phyloP scores from a whole-genome alignment of 2,888 invertebrate genomes.

The Nephrotoma appendiculata region DNA sequence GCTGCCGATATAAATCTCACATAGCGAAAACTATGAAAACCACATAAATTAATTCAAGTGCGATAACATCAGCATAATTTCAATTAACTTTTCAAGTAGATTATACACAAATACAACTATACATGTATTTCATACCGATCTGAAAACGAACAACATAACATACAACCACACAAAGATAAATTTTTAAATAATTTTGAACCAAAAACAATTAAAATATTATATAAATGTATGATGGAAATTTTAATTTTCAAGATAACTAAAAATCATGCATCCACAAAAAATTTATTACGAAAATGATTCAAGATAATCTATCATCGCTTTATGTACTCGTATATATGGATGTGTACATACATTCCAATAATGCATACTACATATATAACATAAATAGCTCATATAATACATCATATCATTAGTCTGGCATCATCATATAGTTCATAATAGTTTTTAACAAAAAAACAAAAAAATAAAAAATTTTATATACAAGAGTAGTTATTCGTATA shows the following conservation, averaged over 20 bases:
- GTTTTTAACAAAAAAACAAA: not conserved
- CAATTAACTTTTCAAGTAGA: not conserved
- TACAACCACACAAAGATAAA: not conserved
- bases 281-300: not conserved
- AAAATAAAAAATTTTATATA: not conserved
- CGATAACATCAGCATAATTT: not conserved
- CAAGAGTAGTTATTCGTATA: not conserved
- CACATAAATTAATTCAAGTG: not conserved
- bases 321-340: not conserved
- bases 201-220: not conserved
- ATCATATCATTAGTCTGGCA: not conserved
- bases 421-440: not conserved
- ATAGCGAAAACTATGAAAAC: not conserved
- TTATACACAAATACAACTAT: not conserved
- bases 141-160: not conserved
- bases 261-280: not conserved
- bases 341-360: not conserved
- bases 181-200: not conserved
- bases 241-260: not conserved
- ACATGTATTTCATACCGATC: not conserved
- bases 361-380: not conserved
- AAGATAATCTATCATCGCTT: not conserved
- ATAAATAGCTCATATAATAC: not conserved
- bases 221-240: not conserved
- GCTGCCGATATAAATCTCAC: not conserved